Conservation (phyloP, 1,140 invertebrate genomes). For the Heliothis subflexa region DNA sequence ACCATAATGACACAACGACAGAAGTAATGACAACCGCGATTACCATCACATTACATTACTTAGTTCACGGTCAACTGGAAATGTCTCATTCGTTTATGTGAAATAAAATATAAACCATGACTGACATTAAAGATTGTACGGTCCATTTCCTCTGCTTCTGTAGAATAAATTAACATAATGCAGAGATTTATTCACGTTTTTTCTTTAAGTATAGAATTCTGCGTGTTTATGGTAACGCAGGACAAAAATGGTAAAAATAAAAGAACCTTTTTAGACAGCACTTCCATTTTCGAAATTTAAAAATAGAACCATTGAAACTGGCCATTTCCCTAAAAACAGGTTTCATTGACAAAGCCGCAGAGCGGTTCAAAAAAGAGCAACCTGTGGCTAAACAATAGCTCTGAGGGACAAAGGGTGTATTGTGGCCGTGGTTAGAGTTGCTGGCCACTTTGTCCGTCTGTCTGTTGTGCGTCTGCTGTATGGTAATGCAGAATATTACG, state of each 20-base stretch:
- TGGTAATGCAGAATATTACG: constrained; percentile 10
- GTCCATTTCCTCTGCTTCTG: neutral
- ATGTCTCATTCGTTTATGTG: neutral
- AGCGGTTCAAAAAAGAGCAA: constrained; percentile 26
- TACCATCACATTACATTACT: constrained; percentile 17
- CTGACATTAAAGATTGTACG: neutral
- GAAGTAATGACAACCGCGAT: constrained; percentile 17
- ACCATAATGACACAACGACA: constrained; percentile 11
- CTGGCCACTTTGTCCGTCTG: constrained; percentile 24
- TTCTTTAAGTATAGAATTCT: no score
- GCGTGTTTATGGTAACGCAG: neutral
- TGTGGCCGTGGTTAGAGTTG: constrained; percentile 2
- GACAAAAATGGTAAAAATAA: neutral
- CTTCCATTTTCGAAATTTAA: neutral
- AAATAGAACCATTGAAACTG: constrained; percentile 23
- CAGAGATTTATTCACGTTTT: no score
- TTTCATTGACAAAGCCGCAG: constrained; percentile 32
- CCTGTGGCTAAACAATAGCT: constrained; percentile 25
- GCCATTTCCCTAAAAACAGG: constrained; percentile 39
- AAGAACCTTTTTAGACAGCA: neutral
- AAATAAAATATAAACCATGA: neutral
- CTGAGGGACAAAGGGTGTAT: constrained; percentile 12
- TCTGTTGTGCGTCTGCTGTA: neutral
- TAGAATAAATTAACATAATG: neutral
- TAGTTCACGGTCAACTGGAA: neutral